Percentiles rank a stretch among this genome's conserved stretches.
These are phyloP conservation scores for Anguilla rostrata DNA, from an alignment of 2,113 vertebrate genomes.

Conservation along the genomic window DNA sequence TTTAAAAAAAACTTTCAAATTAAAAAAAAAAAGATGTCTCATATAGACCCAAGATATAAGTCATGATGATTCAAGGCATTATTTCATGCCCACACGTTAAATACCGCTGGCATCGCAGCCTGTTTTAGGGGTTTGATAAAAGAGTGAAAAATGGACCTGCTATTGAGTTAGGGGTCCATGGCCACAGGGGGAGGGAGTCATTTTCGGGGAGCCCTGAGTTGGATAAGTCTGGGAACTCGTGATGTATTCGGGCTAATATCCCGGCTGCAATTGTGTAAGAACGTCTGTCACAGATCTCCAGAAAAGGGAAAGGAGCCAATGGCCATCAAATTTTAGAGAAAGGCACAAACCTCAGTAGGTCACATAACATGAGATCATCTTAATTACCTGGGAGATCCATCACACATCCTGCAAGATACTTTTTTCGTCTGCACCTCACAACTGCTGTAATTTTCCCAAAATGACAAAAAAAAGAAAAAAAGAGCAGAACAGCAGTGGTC, in stretches of 20 bases:
- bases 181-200: background rate
- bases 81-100: background rate
- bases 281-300: slow-evolving; percentile 43
- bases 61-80: background rate
- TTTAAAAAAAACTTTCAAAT: too few species aligned
- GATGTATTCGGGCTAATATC: slow-evolving; percentile 6
- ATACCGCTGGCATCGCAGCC: background rate
- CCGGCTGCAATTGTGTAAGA: slow-evolving; percentile 25
- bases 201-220: background rate
- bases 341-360: background rate
- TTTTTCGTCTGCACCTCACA: background rate
- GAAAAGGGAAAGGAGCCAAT: background rate
- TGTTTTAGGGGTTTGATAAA: slow-evolving; percentile 31
- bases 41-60: background rate
- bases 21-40: background rate
- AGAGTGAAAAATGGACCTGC: background rate
- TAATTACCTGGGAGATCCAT: background rate
- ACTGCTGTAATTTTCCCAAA: background rate
- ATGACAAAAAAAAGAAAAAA: background rate
- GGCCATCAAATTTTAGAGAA: background rate
- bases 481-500: background rate
- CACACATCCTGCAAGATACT: background rate
- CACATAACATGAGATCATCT: background rate
- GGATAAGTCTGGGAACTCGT: background rate
- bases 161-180: background rate